A percentile compares a stretch with the other conserved stretches of the same genome.
Conservation (phyloP, 1,140 invertebrate genomes). For the Orchesella cincta region DNA sequence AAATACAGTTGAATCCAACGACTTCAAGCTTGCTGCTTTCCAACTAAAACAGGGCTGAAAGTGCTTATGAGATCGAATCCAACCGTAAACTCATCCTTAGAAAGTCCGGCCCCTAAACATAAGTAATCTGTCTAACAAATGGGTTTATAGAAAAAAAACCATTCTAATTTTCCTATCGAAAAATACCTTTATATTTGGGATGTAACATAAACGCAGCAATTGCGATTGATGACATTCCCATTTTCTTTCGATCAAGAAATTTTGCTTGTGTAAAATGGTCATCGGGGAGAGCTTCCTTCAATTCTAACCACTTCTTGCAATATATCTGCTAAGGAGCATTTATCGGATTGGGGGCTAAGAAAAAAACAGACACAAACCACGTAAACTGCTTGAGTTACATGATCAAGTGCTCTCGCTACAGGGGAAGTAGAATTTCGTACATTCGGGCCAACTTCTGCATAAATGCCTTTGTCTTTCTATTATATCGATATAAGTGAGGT, state of each 20-base stretch:
- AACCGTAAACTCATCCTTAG: no score
- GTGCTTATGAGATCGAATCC: no score
- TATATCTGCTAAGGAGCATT: not conserved
- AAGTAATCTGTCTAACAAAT: no score
- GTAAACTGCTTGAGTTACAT: not conserved
- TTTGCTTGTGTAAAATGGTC: no score
- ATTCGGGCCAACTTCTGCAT: not conserved
- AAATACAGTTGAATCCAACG: not conserved
- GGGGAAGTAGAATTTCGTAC: not conserved
- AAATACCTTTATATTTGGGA: conserved; percentile 13
- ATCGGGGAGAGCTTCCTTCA: not conserved
- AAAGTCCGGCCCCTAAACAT: no score
- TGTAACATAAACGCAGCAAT: conserved; percentile 1
- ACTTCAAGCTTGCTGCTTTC: not conserved
- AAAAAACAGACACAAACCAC: not conserved
- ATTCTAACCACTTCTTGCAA: not conserved
- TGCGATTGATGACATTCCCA: not conserved
- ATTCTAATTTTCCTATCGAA: no score
- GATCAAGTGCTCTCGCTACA: not conserved
- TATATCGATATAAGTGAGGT: not conserved
- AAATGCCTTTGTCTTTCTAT: not conserved
- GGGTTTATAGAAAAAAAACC: no score
- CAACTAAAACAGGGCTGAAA: not conserved
- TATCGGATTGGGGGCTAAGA: not conserved
- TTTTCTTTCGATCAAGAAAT: no score